Base-by-base conservation (phyloP, 2,797 vertebrate genomes). In the Chrosomus eos region DNA sequence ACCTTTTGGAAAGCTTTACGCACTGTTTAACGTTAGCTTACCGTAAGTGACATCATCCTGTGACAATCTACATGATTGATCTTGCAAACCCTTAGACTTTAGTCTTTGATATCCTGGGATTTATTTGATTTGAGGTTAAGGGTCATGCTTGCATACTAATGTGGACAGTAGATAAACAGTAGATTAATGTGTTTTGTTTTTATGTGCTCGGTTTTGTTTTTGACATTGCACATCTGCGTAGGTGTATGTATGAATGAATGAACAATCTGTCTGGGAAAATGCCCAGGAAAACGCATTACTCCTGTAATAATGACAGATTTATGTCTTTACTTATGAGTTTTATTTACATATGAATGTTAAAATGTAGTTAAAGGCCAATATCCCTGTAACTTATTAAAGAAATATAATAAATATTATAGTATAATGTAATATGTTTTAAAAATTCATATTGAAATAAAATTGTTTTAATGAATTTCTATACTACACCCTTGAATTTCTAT, bases 1-100 rank as follows among this genome's bases (percentile, higher is more conserved):
- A 84, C 74, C 73, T 70, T 23, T 72, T 21, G 28, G 28, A 51
- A 82, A 82, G 31, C 64, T 83, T n/a, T 53, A 45, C n/a, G n/a
- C 18, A 3, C 48, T 16, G 62, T 53, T 67, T 83, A 64, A 45
- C n/a, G 5, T 53, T 31, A 33, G 33, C 36, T 83, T 76, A 33
- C 48, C 73, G 3, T 77, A 77, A 68, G 64, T 77, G 73, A 77
- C 82, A 45, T 77, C 62, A 68, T 43, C 33, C n/a, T 16, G 18
- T 21, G 43, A 48, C 43, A 28, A 75, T 75, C 60, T 75, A 28
- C 16, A 10, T 2, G 33, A 55, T 38, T 45, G 26, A 55, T 83
- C 73, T 55, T 5, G 64, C 23, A 31, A 55, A 70, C 36, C 60
- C 64, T 58, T 9, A 18, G 38, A 45, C 36, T 72, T 58, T 84